Conservation (phyloP, 2,888 invertebrate species). For the Pandemis corylana region DNA sequence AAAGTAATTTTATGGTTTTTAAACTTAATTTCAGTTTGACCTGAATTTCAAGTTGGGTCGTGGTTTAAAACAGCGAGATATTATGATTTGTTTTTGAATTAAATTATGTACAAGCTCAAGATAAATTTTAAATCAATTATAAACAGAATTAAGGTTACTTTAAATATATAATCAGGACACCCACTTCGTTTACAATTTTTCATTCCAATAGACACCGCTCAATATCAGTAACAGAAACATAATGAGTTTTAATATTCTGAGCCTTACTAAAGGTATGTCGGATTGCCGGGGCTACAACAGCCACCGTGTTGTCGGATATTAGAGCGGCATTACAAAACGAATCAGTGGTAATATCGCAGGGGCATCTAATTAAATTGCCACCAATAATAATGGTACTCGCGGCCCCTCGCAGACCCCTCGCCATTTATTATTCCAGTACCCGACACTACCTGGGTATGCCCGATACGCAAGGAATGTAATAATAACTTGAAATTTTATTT, state of each 20-base stretch:
- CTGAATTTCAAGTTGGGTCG: constrained; percentile 51
- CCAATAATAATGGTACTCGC: constrained; percentile 81
- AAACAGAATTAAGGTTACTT: neutral
- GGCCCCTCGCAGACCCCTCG: constrained; percentile 78
- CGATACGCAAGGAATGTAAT: constrained; percentile 42
- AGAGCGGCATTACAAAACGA: constrained; percentile 79
- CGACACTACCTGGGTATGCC: constrained; percentile 46
- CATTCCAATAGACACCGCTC: neutral
- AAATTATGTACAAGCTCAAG: neutral
- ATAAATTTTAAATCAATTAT: neutral
- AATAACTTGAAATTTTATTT: constrained; percentile 42
- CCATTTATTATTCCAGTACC: constrained; percentile 78
- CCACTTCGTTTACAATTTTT: neutral
- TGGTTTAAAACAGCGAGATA: constrained; percentile 28
- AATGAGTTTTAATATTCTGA: neutral
- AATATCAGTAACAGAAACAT: neutral
- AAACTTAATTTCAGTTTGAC: constrained; percentile 69
- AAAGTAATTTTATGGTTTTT: constrained; percentile 84
- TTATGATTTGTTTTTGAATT: constrained; percentile 30
- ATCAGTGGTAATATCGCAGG: constrained; percentile 82
- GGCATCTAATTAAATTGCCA: constrained; percentile 84
- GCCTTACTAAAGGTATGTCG: neutral
- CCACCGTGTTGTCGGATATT: constrained; percentile 63
- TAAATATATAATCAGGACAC: neutral
- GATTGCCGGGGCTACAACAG: neutral